Conservation (phyloP, 2,888 invertebrate species). For the Frankliniella intonsa region DNA sequence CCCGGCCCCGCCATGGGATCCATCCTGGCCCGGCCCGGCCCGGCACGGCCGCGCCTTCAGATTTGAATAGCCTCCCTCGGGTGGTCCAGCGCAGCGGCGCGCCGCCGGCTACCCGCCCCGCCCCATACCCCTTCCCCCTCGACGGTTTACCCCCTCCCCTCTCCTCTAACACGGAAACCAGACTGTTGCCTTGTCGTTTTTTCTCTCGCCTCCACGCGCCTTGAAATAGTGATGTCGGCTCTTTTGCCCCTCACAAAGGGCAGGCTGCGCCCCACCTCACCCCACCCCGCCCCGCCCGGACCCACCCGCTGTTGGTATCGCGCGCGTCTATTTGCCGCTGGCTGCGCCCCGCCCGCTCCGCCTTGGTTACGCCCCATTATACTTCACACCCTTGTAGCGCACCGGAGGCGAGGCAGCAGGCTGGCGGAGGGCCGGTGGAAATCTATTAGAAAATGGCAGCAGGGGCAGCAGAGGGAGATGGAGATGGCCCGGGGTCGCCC, state of each 20-base stretch:
- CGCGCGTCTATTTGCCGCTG: neutral
- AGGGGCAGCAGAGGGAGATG: neutral
- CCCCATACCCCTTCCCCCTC: neutral
- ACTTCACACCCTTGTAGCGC: neutral
- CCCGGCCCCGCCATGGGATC: neutral
- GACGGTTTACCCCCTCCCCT: neutral
- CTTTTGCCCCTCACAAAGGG: neutral
- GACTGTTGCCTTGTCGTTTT: neutral
- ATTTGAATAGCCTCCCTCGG: constrained; percentile 26
- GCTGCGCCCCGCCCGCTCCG: neutral
- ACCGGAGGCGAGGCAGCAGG: too few species aligned
- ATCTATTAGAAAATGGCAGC: neutral
- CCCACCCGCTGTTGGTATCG: neutral
- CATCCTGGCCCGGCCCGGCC: neutral
- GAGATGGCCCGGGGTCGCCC: neutral
- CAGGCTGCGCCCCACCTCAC: neutral
- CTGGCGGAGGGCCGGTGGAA: too few species aligned
- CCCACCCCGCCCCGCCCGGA: neutral
- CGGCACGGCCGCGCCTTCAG: neutral
- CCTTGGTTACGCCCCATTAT: neutral
- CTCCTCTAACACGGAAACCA: neutral
- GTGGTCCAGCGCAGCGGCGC: neutral
- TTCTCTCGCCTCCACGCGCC: constrained; percentile 5
- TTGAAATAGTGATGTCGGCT: constrained; percentile 6
- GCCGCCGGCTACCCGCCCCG: neutral